A percentile compares a stretch with the other conserved stretches of the same genome.
Evolutionary conservation across 35 echinoderm and acorn worm genomes (phyloP).

Genomic region (Antedon bifida): DNA sequence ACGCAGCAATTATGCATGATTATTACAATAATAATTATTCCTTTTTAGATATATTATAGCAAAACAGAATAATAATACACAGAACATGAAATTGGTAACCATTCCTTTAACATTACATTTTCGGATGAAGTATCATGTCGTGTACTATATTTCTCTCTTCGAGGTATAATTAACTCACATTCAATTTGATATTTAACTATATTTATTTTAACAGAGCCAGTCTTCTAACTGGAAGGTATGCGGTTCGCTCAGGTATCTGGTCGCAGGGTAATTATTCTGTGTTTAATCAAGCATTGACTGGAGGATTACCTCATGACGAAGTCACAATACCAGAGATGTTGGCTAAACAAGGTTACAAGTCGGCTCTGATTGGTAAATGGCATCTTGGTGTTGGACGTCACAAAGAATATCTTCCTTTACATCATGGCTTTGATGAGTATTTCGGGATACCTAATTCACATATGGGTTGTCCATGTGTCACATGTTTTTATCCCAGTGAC

Average conservation of each 20-base stretch:
- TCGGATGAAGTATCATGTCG: no score
- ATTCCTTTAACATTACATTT: no score
- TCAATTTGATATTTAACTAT: not conserved
- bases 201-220: not conserved
- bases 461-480: not conserved
- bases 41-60: no score
- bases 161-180: no score
- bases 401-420: not conserved
- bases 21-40: no score
- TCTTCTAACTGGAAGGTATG: not conserved
- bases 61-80: no score
- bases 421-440: slow-evolving; percentile 7
- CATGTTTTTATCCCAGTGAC: not conserved
- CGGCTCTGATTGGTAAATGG: not conserved
- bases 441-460: slow-evolving; percentile 1
- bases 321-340: not conserved
- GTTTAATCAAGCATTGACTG: not conserved
- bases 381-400: slow-evolving; percentile 5
- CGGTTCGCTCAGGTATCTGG: not conserved
- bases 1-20: no score
- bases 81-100: no score
- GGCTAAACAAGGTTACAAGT: not conserved
- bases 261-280: not conserved
- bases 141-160: no score
- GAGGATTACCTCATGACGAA: not conserved